Conservation (phyloP, 2,113 vertebrate species). For the Sula dactylatra region DNA sequence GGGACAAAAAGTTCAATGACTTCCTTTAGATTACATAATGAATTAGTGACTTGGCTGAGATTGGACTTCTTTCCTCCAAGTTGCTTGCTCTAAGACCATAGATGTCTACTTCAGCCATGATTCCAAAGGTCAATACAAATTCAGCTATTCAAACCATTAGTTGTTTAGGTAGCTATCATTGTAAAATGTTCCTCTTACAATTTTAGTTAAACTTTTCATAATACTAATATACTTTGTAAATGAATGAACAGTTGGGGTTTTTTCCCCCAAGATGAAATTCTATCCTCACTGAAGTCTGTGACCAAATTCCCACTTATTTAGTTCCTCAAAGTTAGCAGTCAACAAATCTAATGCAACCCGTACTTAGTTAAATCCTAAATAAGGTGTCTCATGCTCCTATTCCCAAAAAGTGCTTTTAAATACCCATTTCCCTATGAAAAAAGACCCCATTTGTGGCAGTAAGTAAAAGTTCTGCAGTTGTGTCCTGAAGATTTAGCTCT, state of each 20-base stretch:
- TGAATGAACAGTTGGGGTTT: background rate
- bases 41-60: background rate
- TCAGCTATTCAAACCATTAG: background rate
- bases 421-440: background rate
- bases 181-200: background rate
- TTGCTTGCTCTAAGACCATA: background rate
- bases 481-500: background rate
- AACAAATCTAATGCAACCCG: background rate
- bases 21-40: constrained; percentile 23
- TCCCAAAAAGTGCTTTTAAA: background rate
- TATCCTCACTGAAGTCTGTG: background rate
- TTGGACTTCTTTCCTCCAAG: background rate
- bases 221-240: background rate
- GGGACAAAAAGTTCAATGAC: constrained; percentile 19
- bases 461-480: background rate
- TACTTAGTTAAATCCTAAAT: background rate
- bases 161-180: background rate
- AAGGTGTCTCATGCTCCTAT: background rate
- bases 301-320: background rate
- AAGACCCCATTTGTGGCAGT: background rate
- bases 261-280: background rate
- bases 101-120: background rate
- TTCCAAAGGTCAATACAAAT: background rate
- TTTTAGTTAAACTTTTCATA: background rate
- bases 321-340: background rate